Evolutionary conservation across 2,888 invertebrate genomes (phyloP).

Genomic region (Coronaproctus castanopsis): DNA sequence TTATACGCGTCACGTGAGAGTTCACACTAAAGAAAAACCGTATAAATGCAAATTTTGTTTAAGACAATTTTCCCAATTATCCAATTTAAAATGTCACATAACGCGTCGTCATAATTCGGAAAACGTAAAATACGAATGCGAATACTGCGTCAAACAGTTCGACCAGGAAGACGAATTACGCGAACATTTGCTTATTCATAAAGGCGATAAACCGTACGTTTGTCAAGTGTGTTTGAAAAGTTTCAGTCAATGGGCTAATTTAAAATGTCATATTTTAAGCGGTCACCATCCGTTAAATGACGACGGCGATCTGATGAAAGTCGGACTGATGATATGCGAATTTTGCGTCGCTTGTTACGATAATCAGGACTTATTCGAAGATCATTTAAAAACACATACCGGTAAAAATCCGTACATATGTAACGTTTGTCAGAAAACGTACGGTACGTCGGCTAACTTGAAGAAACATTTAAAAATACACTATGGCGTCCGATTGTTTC

Average conservation of each 20-base stretch:
- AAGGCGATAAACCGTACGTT: conserved; percentile 16
- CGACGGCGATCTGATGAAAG: background rate
- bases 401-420: conserved; percentile 12
- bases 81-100: conserved; percentile 14
- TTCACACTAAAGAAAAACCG: conserved; percentile 12
- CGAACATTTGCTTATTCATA: conserved; percentile 16
- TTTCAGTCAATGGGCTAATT: conserved; percentile 16
- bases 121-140: conserved; percentile 15
- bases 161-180: conserved; percentile 15
- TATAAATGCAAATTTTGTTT: conserved; percentile 11
- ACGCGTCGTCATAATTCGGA: conserved; percentile 14
- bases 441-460: conserved; percentile 11
- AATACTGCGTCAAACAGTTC: conserved; percentile 15
- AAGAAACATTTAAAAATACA: conserved; percentile 11
- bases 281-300: no score
- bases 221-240: conserved; percentile 17
- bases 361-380: conserved; percentile 3
- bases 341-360: conserved; percentile 10
- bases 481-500: conserved; percentile 4
- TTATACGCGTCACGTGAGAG: conserved; percentile 12
- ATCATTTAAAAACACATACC: conserved; percentile 10
- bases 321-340: conserved; percentile 8
- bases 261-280: conserved; percentile 14
- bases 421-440: conserved; percentile 12
- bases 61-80: conserved; percentile 14